Conservation (phyloP, 53 echinoderm and acorn worm species). For the Mesocentrotus franciscanus region DNA sequence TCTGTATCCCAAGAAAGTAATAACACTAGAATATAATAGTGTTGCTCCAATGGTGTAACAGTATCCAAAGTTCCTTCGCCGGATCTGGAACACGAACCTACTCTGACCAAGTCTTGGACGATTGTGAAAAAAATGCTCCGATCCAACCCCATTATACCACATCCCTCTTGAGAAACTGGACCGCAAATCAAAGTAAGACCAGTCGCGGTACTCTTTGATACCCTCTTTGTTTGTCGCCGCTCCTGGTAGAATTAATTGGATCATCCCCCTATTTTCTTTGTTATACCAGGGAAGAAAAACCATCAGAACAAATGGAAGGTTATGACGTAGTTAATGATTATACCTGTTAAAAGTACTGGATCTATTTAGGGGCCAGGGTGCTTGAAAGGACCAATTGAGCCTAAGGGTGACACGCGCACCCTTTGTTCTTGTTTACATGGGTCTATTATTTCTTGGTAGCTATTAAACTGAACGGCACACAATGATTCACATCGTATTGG, state of each 20-base stretch:
- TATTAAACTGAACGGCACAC: slow-evolving; percentile 34
- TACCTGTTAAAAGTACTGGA: slow-evolving; percentile 27
- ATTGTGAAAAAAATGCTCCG: neutral
- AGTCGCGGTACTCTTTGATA: slow-evolving; percentile 54
- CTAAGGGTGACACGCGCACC: slow-evolving; percentile 26
- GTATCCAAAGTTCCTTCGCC: neutral
- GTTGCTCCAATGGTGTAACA: neutral
- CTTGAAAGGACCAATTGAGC: neutral
- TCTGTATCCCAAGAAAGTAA: neutral
- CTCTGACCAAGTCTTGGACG: neutral
- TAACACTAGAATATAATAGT: neutral
- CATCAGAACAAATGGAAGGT: neutral
- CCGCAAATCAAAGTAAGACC: slow-evolving; percentile 48
- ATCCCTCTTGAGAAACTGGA: slow-evolving; percentile 29
- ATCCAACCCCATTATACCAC: slow-evolving; percentile 48
- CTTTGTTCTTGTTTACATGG: slow-evolving; percentile 50
- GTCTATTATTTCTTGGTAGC: slow-evolving; percentile 55
- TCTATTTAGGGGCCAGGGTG: neutral
- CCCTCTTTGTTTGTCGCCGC: slow-evolving; percentile 53
- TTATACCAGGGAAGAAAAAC: slow-evolving; percentile 4
- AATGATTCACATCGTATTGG: slow-evolving; percentile 42
- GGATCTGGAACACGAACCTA: neutral
- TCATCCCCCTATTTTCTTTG: slow-evolving; percentile 39
- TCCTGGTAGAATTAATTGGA: slow-evolving; percentile 64
- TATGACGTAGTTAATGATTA: slow-evolving; percentile 67